Evolutionary conservation across 2,888 invertebrate genomes (phyloP).

Genomic region (Phyllotreta striolata): DNA sequence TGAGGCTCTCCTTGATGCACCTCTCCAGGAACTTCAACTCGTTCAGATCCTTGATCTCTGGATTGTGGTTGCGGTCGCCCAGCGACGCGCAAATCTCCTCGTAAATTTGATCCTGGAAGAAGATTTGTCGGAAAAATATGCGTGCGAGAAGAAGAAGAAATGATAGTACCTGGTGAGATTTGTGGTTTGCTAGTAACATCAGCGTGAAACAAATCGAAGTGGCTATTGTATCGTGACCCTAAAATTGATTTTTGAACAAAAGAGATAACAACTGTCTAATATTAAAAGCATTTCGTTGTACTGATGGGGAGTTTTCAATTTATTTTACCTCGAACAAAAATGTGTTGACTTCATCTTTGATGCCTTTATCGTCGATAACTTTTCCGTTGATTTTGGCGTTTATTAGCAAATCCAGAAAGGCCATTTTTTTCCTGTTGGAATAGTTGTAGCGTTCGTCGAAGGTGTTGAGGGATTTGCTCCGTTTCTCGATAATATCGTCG

Average conservation of each 20-base stretch:
- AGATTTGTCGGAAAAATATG: neutral
- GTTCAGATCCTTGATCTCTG: slow-evolving; percentile 52
- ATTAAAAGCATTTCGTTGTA: neutral
- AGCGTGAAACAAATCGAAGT: slow-evolving; percentile 43
- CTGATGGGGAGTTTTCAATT: slow-evolving; percentile 29
- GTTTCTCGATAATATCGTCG: slow-evolving; percentile 46
- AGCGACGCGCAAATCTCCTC: slow-evolving; percentile 49
- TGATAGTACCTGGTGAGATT: slow-evolving; percentile 43
- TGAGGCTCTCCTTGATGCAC: slow-evolving; percentile 57
- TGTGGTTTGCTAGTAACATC: slow-evolving; percentile 46
- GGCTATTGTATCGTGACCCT: slow-evolving; percentile 51
- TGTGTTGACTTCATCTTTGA: slow-evolving; percentile 70
- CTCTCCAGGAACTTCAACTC: slow-evolving; percentile 57
- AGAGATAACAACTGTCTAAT: neutral
- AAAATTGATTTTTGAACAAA: slow-evolving; percentile 14
- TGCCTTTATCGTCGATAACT: slow-evolving; percentile 57
- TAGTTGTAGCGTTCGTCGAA: slow-evolving; percentile 51
- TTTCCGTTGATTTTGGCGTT: slow-evolving; percentile 43
- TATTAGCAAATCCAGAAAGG: slow-evolving; percentile 50
- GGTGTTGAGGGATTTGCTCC: slow-evolving; percentile 39
- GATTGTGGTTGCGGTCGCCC: slow-evolving; percentile 33
- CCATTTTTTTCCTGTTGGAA: slow-evolving; percentile 58
- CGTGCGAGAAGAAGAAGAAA: neutral
- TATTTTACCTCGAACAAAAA: slow-evolving; percentile 62
- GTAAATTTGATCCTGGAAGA: slow-evolving; percentile 42